Conservation (phyloP, 2,888 invertebrate genomes). For the Ferrisia virgata region DNA sequence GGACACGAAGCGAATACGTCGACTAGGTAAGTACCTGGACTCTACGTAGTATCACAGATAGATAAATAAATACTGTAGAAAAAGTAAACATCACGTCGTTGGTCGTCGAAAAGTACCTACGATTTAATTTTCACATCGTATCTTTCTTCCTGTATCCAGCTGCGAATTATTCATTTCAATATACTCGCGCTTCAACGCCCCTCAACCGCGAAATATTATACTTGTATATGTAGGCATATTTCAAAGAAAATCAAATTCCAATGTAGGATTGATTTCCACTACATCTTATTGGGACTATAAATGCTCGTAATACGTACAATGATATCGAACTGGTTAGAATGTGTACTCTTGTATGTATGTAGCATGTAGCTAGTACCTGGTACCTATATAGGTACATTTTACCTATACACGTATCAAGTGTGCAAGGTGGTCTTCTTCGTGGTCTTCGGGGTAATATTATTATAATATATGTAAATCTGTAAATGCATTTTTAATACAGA, state of each 20-base stretch:
- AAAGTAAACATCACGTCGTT: neutral
- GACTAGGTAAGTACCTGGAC: no score
- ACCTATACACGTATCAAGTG: no score
- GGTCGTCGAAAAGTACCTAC: neutral
- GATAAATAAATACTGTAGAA: neutral
- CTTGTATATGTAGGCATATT: neutral
- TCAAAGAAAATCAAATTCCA: neutral
- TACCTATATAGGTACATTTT: no score
- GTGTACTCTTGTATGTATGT: no score
- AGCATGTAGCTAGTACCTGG: no score
- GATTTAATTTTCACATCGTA: neutral
- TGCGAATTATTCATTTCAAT: neutral
- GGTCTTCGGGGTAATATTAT: neutral
- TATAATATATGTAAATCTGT: constrained; percentile 12
- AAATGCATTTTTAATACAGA: constrained; percentile 11
- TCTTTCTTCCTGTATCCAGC: neutral
- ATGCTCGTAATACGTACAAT: neutral
- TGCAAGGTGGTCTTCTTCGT: neutral
- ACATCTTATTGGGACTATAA: neutral
- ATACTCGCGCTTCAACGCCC: constrained; percentile 2
- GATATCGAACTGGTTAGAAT: neutral
- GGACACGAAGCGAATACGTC: no score
- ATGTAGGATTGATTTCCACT: neutral
- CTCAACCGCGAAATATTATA: neutral
- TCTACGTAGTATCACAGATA: no score